Evolutionary conservation across 2,113 vertebrate genomes (phyloP), one percentile per base, ranked within the genome.

Genomic region (Nyctibius bracteatus): DNA sequence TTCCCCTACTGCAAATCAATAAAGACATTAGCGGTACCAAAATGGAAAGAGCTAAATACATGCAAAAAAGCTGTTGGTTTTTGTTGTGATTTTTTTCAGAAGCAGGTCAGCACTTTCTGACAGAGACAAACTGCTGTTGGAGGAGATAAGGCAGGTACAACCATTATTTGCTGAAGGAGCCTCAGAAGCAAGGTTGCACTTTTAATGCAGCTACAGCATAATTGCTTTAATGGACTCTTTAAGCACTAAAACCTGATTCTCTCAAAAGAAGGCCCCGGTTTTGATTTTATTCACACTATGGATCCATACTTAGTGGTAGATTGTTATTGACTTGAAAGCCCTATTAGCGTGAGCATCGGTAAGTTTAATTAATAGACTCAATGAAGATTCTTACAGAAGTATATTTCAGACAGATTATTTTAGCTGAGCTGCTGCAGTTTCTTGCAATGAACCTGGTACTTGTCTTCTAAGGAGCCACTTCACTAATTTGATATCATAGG

Each of bases 281-380:
- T 89, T 94, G 62, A 87, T 89, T 96, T 87, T 91, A 79, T 92
- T 92, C 70, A 80, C 93, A 72, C 73, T 41, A 58, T 35, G 58
- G 77, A 96, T 94, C 86, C 57, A 89, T 81, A 80, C 78, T 87
- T 95, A 94, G 51, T 43, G 27, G 52, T 70, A 73, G 79, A 68
- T 74, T 74, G 72, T 27, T 92, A 94, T 25, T 92, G 96, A 95
- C 54, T 89, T 92, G 88, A 91, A 91, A 80, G 58, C 30, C 62
- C 73, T 73, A 73, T 79, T 80, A 82, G 47, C 2, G 9, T 89
- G 81, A 96, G 49, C 81, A 61, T 75, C 1, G 0, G 6, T 63
- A 87, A 87, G 41, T 47, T 61, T 94, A 92, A 92, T 94, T 92
- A 91, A 84, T 49, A 73, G 80, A n/a, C 47, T 65, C 37, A 81